phyloP scores from a whole-genome alignment of 1,140 invertebrate genomes.

The Araneus ventricosus region DNA sequence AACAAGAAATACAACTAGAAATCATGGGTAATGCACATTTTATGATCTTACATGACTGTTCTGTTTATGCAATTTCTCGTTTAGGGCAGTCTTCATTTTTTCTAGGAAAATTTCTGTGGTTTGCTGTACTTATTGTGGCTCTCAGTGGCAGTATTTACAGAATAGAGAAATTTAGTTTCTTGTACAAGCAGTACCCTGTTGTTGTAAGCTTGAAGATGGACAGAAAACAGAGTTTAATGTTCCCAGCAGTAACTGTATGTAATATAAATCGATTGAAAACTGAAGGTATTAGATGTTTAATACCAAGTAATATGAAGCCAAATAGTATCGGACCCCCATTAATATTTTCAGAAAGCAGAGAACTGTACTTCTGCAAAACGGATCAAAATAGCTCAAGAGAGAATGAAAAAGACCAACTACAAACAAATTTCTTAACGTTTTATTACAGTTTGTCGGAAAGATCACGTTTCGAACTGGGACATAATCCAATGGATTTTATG shows the following conservation, averaged over 20 bases:
- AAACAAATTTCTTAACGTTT: background rate
- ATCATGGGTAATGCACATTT: too few relatives aligned
- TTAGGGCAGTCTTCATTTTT: background rate
- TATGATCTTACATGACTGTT: background rate
- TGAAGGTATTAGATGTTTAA: background rate
- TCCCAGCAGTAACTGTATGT: conserved; percentile 12
- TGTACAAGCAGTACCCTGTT: background rate
- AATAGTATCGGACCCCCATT: too few relatives aligned
- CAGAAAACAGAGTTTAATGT: background rate
- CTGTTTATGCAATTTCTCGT: background rate
- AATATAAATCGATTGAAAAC: conserved; percentile 15
- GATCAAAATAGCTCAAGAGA: too few relatives aligned
- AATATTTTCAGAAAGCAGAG: background rate
- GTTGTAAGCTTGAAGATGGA: background rate
- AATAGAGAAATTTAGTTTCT: background rate
- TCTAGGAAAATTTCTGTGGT: background rate
- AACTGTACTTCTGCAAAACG: background rate
- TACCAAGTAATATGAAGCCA: background rate
- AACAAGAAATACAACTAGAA: too few relatives aligned
- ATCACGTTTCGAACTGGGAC: background rate
- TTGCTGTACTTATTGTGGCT: background rate
- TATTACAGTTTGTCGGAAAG: background rate
- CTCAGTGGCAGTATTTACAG: background rate
- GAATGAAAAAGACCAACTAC: background rate
- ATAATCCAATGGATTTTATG: background rate